Percentiles rank a stretch among this genome's conserved stretches.
Evolutionary conservation across 2,888 invertebrate genomes (phyloP).

Genomic region (Bursaphelenchus okinawaensis): DNA sequence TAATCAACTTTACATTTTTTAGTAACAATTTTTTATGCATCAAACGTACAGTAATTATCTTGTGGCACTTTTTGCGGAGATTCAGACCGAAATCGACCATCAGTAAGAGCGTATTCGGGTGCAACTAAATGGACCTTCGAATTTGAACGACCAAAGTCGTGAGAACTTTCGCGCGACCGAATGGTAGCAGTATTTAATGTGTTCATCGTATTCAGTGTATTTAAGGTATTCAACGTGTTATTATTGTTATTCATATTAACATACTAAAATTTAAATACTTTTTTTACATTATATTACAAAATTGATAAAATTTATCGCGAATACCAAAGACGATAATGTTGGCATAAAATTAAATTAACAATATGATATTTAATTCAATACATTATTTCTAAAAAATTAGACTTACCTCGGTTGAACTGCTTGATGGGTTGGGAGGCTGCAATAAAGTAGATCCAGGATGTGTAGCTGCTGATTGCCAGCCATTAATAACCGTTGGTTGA

Average conservation of each 20-base stretch:
- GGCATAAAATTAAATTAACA: too few relatives aligned
- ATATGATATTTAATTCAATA: too few relatives aligned
- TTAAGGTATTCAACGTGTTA: slow-evolving; percentile 1
- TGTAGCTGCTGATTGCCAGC: background rate
- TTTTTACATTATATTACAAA: too few relatives aligned
- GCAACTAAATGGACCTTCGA: background rate
- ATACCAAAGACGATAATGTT: too few relatives aligned
- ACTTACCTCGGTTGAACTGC: slow-evolving; percentile 9
- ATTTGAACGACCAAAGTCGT: slow-evolving; percentile 1
- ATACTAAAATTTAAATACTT: too few relatives aligned
- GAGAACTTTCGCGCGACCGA: background rate
- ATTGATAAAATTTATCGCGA: too few relatives aligned
- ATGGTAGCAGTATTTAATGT: background rate
- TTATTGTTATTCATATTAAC: background rate
- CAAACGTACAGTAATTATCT: slow-evolving; percentile 2
- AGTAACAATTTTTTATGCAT: background rate
- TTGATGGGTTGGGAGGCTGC: background rate
- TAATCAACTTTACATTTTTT: too few relatives aligned
- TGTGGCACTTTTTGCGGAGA: slow-evolving; percentile 22
- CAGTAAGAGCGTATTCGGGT: background rate
- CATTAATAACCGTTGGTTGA: background rate
- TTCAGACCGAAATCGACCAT: slow-evolving; percentile 19
- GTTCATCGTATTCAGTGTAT: background rate
- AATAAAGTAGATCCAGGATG: background rate
- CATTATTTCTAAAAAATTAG: too few relatives aligned